phyloP scores from a whole-genome alignment of 2,113 vertebrate species.

The Tragelaphus scriptus region DNA sequence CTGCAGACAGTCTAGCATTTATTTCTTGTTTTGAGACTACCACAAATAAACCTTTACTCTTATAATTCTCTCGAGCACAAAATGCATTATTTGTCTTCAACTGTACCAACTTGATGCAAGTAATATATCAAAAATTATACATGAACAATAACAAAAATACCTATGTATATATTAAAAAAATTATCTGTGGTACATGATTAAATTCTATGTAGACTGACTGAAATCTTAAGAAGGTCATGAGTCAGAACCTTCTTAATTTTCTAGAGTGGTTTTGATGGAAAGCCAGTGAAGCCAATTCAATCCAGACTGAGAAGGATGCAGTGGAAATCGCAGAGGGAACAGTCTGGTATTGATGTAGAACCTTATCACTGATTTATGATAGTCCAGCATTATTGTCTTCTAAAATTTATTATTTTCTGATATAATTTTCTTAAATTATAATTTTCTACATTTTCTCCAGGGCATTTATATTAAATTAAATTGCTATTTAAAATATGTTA shows the following conservation, averaged over 20 bases:
- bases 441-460: neutral
- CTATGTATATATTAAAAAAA: neutral
- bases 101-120: neutral
- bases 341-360: neutral
- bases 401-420: neutral
- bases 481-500: neutral
- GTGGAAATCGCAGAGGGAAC: neutral
- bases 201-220: neutral
- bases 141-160: neutral
- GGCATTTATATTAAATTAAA: neutral
- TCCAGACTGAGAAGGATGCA: neutral
- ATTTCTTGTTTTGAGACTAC: constrained; percentile 31
- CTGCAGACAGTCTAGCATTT: constrained; percentile 57
- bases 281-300: neutral
- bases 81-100: neutral
- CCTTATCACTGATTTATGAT: neutral
- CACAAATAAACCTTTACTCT: constrained; percentile 50
- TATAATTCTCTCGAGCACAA: neutral
- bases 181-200: neutral
- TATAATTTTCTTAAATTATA: neutral
- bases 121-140: neutral
- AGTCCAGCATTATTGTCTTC: neutral
- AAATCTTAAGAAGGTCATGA: neutral
- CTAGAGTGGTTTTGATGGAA: neutral
- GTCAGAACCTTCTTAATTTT: neutral